Base-by-base conservation (phyloP, 2,888 invertebrate genomes). In the Baronia brevicornis region DNA sequence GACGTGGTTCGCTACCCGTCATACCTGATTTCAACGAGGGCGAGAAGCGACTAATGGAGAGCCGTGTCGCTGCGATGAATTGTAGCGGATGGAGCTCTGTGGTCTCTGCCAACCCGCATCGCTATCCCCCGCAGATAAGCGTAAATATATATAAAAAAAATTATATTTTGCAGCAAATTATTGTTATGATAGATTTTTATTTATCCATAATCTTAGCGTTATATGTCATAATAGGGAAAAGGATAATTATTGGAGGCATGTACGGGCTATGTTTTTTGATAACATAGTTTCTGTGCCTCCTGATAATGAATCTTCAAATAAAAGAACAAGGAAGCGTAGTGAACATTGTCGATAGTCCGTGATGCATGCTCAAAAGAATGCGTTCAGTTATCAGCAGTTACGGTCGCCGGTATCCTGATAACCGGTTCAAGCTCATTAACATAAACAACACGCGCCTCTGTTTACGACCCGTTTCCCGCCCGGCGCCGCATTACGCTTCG, bases 401-500 rank as follows among this genome's bases (percentile, higher is more conserved):
- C 10, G 7, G 26, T 14, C 22, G 14, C 20, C 28, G 17, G 20
- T 26, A 23, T 23, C 28, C 30, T 23, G 18, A 15, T 17, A 6
- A 35, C 35, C 35, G 35, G 35, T 35, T 30, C 20, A 19, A 11
- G 17, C 12, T 15, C 29, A 30, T 35, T 35, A 35, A 13, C 35
- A 30, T 35, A 29, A 33, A 29, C 22, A 12, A 18, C 28, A 35
- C 8, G n/a, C n/a, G 7, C 26, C 21, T 5, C 13, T 17, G 21
- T 26, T 29, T 20, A 35, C 17, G 29, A 26, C n/a, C n/a, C n/a
- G 12, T 21, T 4, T 13, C 8, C 8, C 19, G 12, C 21, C 11
- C n/a, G 24, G n/a, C n/a, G n/a, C n/a, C n/a, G n/a, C n/a, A n/a
- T n/a, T n/a, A n/a, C n/a, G n/a, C n/a, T n/a, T n/a, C n/a, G n/a